Evolutionary conservation across 2,888 invertebrate genomes (phyloP).

Genomic region (Eupithecia inturbata): DNA sequence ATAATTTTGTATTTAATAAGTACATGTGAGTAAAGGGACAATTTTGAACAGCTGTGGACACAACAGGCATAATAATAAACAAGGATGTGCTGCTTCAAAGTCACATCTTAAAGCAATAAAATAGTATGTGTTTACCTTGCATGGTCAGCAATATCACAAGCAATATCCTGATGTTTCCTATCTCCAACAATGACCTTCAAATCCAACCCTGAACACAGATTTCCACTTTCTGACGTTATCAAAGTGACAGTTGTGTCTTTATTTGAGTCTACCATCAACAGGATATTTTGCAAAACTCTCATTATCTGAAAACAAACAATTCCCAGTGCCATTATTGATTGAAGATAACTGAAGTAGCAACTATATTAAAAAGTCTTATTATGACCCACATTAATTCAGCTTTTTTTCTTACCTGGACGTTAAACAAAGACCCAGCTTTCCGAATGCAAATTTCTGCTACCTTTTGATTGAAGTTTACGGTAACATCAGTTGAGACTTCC

Average conservation of each 20-base stretch:
- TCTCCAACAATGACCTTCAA: conserved; percentile 86
- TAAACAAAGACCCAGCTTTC: conserved; percentile 61
- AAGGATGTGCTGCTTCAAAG: neutral
- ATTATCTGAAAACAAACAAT: conserved; percentile 84
- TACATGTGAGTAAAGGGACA: neutral
- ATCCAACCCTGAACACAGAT: conserved; percentile 93
- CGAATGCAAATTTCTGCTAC: conserved; percentile 71
- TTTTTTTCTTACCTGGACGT: conserved; percentile 61
- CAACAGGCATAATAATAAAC: neutral
- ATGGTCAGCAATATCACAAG: conserved; percentile 87
- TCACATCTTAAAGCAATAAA: neutral
- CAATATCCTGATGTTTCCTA: conserved; percentile 81
- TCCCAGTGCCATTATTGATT: neutral
- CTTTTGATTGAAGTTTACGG: conserved; percentile 64
- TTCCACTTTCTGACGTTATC: conserved; percentile 89
- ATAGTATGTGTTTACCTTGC: conserved; percentile 85
- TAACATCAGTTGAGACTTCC: conserved; percentile 61
- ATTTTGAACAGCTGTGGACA: neutral
- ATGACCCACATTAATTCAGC: neutral
- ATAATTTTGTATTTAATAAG: neutral
- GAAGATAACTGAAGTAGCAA: neutral
- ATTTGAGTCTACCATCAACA: conserved; percentile 75
- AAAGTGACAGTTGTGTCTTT: conserved; percentile 86
- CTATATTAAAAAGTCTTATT: neutral
- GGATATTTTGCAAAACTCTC: conserved; percentile 88